Conservation (phyloP, 2,888 invertebrate genomes). For the Dugesia japonica region DNA sequence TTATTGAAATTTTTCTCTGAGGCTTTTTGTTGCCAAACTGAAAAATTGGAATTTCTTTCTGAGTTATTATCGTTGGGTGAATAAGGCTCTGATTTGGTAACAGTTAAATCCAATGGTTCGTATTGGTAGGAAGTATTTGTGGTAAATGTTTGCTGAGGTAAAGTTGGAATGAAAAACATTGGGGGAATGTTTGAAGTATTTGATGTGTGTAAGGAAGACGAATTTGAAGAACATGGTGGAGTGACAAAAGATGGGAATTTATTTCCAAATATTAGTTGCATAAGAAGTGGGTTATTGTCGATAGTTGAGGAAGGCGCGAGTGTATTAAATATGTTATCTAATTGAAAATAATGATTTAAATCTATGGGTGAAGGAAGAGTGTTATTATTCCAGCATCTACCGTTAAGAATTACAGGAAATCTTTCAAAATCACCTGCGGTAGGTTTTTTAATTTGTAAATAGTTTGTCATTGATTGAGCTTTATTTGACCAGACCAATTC, state of each 20-base stretch:
- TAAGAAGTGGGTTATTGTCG: neutral
- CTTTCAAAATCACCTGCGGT: neutral
- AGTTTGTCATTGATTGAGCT: neutral
- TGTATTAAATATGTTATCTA: neutral
- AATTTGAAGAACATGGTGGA: neutral
- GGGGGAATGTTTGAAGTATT: neutral
- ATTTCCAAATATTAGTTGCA: neutral
- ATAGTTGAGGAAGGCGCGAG: neutral
- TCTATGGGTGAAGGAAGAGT: neutral
- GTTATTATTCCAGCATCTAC: neutral
- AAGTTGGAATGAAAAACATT: neutral
- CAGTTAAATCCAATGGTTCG: constrained; percentile 20
- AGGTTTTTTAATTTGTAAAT: neutral
- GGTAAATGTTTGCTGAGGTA: neutral
- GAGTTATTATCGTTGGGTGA: neutral
- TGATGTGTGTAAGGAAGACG: neutral
- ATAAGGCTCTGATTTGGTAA: neutral
- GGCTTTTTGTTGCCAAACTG: neutral
- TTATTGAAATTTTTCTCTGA: neutral
- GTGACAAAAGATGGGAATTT: neutral
- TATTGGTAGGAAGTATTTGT: neutral
- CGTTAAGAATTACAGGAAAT: neutral
- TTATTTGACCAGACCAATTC: neutral
- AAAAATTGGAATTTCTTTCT: neutral
- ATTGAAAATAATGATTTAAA: constrained; percentile 7